phyloP scores from a whole-genome alignment of 1,140 invertebrate genomes.

The Zaprionus davidi region DNA sequence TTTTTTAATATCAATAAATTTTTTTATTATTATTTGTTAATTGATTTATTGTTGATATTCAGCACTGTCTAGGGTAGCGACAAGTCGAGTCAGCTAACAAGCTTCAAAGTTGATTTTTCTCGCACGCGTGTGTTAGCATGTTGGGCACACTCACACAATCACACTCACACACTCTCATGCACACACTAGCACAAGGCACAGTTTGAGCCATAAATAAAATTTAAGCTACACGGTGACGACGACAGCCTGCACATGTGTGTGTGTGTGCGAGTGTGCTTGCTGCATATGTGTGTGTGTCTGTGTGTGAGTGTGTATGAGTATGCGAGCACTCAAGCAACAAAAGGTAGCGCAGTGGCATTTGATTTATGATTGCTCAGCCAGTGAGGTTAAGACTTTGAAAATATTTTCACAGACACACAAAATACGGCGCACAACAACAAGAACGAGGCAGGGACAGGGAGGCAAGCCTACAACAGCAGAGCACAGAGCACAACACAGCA shows the following conservation, averaged over 20 bases:
- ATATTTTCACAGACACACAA: constrained; percentile 79
- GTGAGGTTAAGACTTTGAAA: constrained; percentile 81
- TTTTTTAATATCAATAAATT: background rate
- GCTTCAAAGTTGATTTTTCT: constrained; percentile 49
- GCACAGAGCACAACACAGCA: background rate
- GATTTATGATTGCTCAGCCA: constrained; percentile 80
- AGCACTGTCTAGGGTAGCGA: background rate
- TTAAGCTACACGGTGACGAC: constrained; percentile 75
- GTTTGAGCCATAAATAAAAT: constrained; percentile 78
- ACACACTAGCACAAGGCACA: constrained; percentile 33
- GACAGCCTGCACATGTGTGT: constrained; percentile 43
- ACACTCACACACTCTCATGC: constrained; percentile 26
- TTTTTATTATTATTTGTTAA: background rate
- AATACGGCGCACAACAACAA: constrained; percentile 44
- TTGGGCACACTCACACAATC: constrained; percentile 32
- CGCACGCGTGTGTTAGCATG: constrained; percentile 54
- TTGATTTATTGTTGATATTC: too few relatives aligned
- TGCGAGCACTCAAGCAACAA: constrained; percentile 76
- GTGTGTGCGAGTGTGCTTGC: background rate
- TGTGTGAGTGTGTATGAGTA: constrained; percentile 28
- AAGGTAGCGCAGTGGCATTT: constrained; percentile 77
- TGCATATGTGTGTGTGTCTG: background rate
- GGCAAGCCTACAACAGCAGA: constrained; percentile 14
- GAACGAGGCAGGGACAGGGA: background rate
- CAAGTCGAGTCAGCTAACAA: background rate